Evolutionary conservation across 2,797 vertebrate genomes (phyloP).

Genomic region (Cuniculus paca): DNA sequence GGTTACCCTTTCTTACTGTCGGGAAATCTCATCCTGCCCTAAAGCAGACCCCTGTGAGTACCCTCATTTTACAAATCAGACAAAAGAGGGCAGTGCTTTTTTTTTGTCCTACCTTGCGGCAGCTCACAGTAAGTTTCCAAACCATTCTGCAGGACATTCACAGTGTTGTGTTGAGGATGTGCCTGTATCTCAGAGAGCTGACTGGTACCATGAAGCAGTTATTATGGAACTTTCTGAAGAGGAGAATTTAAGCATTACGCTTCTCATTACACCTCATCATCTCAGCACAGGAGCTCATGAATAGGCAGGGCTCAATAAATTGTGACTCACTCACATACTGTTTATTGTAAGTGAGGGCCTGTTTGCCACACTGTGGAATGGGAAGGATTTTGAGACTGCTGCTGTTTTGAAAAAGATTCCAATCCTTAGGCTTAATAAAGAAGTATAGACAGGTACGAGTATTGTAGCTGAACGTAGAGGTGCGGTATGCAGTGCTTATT

Average conservation of each 20-base stretch:
- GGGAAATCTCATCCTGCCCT: not conserved
- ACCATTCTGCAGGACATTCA: not conserved
- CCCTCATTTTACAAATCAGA: not conserved
- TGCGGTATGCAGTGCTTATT: not conserved
- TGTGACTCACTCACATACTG: not conserved
- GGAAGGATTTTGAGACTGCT: slow-evolving; percentile 7
- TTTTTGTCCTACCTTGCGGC: not conserved
- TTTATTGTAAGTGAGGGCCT: not conserved
- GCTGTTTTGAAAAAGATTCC: slow-evolving; percentile 3
- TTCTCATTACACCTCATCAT: not conserved
- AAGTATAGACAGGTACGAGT: not conserved
- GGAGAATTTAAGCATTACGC: not conserved
- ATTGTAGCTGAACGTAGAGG: not conserved
- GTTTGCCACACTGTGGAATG: not conserved
- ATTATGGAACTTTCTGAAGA: not conserved
- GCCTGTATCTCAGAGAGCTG: not conserved
- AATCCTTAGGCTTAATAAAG: not conserved
- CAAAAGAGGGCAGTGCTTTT: not conserved
- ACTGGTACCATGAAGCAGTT: not conserved
- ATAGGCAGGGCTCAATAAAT: not conserved
- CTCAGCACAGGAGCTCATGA: not conserved
- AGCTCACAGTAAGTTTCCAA: not conserved
- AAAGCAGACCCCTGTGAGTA: not conserved
- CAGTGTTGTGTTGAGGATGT: not conserved
- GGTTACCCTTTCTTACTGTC: not conserved